Evolutionary conservation across 2,797 vertebrate genomes (phyloP).

Genomic region (Diglossa cyanea): DNA sequence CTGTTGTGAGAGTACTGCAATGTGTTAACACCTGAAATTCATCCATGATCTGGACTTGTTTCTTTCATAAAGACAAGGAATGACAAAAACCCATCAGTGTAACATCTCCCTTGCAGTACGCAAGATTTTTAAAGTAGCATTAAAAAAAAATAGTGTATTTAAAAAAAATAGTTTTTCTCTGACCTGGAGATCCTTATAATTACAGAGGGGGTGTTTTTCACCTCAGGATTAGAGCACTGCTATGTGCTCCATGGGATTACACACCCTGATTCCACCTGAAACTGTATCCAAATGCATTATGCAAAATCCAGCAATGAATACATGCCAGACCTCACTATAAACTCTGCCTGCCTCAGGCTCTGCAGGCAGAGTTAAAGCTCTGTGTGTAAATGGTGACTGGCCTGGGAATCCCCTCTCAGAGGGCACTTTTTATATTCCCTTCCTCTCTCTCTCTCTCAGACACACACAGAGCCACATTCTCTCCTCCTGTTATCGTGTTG

Average conservation of each 20-base stretch:
- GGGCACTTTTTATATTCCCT: not conserved
- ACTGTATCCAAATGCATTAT: not conserved
- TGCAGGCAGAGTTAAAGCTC: not conserved
- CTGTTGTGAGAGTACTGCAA: not conserved
- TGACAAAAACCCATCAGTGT: not conserved
- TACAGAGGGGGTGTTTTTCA: not conserved
- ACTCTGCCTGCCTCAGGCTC: not conserved
- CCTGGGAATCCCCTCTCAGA: not conserved
- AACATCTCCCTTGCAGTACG: not conserved
- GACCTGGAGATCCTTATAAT: not conserved
- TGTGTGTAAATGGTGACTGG: not conserved
- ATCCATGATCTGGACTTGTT: not conserved
- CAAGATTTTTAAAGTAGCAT: not conserved
- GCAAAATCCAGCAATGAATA: not conserved
- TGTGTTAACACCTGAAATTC: not conserved
- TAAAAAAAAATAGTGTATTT: not conserved
- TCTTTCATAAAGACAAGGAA: not conserved
- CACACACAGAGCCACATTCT: fast-evolving
- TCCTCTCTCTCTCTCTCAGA: not conserved
- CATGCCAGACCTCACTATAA: not conserved
- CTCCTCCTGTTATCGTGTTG: not conserved
- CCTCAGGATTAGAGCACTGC: not conserved
- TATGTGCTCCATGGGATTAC: not conserved
- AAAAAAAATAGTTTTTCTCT: not conserved
- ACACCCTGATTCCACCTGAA: not conserved